Evolutionary conservation across 37 sponge, comb jelly and placozoan species (phyloP).

Genomic region (Corticium candelabrum): DNA sequence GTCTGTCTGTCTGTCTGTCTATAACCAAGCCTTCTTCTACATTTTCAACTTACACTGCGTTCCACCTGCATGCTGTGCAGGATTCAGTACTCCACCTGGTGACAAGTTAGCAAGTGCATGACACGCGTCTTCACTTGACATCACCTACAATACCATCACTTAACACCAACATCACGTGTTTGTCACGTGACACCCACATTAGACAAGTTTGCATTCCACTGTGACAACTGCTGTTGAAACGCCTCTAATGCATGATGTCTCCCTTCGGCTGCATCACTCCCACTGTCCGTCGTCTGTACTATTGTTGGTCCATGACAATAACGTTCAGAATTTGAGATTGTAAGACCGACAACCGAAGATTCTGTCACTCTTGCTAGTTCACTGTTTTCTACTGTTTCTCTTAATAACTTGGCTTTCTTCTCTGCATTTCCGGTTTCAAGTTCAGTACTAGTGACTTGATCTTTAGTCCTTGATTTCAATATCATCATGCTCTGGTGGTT

Average conservation of each 20-base stretch:
- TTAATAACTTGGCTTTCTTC: neutral
- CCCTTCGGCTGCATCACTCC: neutral
- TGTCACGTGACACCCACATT: neutral
- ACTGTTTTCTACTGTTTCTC: neutral
- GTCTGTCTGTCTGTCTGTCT: too few relatives aligned
- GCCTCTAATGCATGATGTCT: neutral
- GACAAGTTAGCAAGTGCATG: neutral
- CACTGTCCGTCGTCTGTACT: neutral
- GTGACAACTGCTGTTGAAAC: neutral
- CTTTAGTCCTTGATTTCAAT: neutral
- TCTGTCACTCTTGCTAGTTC: neutral
- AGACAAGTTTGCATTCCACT: neutral
- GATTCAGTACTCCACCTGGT: neutral
- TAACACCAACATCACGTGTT: neutral
- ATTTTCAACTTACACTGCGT: neutral
- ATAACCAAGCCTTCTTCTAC: too few relatives aligned
- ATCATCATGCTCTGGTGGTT: constrained; percentile 11
- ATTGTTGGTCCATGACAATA: neutral
- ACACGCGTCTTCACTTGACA: neutral
- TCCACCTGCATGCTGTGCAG: neutral
- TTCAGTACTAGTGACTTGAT: neutral
- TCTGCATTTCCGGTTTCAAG: too few relatives aligned
- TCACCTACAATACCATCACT: neutral
- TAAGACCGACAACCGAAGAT: neutral
- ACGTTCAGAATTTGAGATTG: neutral